Evolutionary conservation across 1,140 invertebrate genomes (phyloP), one percentile per base, ranked within the genome.

Genomic region (Neotoxoptera formosana): DNA sequence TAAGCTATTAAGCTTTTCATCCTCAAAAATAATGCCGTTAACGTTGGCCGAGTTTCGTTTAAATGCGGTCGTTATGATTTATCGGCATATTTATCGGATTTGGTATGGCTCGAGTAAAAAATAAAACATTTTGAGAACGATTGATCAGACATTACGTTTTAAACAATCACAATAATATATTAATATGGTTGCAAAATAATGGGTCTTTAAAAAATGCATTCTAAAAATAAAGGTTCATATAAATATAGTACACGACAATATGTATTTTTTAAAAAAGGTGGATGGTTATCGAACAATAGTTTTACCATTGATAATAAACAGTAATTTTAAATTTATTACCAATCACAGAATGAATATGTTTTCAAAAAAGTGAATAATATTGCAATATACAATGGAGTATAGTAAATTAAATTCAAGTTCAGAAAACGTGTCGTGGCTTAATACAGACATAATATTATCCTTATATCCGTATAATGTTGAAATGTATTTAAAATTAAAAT

Each of bases 1-100:
- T 41, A 41, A 84, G 83, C 23, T 84, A 41, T 84, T 84, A 86
- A 86, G 45, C 84, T 86, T 86, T 30, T 47, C 45, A 86, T 86
- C 84, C 84, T 47, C 45, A 17, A 47, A 47, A 25, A 86, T 86
- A 47, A 86, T 30, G 84, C 41, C 25, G 84, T 47, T 86, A 86
- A 20, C 23, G 25, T 30, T 47, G 45, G 41, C 23, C 41, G 41
- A 36, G 1, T 41, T 36, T 83, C 0, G 81, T 83, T 36, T 83
- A 41, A 83, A 83, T 83, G 21, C 81, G 20, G 8, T 36, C 7
- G 21, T 83, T 41, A 83, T 83, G 81, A 83, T 86, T 86, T 45
- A 86, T 86, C 41, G 83, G 45, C 34, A 41, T 41, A 41, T 83
- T 76, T 76, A 76, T 76, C 60, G 60, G 60, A 76, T 76, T 76